phyloP scores from a whole-genome alignment of 2,113 vertebrate genomes.

The Lepisosteus osseus region DNA sequence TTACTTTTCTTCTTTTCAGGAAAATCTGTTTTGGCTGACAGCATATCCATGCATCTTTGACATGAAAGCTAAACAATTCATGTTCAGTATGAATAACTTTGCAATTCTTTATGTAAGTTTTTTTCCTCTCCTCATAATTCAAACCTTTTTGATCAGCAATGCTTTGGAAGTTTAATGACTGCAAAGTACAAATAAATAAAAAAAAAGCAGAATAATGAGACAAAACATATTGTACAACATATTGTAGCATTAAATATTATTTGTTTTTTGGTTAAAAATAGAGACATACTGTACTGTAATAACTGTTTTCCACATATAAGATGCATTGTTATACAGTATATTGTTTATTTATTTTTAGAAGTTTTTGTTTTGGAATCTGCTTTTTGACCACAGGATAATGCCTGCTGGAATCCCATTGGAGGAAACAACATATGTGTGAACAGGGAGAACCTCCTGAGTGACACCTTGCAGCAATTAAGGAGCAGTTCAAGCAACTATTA shows the following conservation, averaged over 20 bases:
- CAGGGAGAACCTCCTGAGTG: not conserved
- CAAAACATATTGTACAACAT: too few relatives aligned
- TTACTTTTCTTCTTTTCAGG: not conserved
- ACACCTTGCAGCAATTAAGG: not conserved
- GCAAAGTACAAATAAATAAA: too few relatives aligned
- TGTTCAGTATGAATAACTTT: not conserved
- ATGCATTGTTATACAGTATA: too few relatives aligned
- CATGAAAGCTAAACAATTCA: not conserved
- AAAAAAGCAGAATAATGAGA: too few relatives aligned
- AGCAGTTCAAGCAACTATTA: not conserved
- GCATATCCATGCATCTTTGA: not conserved
- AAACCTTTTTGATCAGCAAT: too few relatives aligned
- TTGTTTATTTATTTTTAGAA: not conserved
- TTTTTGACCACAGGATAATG: not conserved
- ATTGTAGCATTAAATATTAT: too few relatives aligned
- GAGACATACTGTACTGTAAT: too few relatives aligned
- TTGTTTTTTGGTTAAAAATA: too few relatives aligned
- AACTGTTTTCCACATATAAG: too few relatives aligned
- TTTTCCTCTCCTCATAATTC: not conserved
- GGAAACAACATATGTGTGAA: not conserved
- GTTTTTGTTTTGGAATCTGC: not conserved
- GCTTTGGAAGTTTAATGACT: too few relatives aligned
- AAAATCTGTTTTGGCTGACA: not conserved
- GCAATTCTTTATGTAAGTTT: not conserved
- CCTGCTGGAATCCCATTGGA: not conserved